Conservation (phyloP, 2,888 invertebrate genomes). For the Diarsia dahlii region DNA sequence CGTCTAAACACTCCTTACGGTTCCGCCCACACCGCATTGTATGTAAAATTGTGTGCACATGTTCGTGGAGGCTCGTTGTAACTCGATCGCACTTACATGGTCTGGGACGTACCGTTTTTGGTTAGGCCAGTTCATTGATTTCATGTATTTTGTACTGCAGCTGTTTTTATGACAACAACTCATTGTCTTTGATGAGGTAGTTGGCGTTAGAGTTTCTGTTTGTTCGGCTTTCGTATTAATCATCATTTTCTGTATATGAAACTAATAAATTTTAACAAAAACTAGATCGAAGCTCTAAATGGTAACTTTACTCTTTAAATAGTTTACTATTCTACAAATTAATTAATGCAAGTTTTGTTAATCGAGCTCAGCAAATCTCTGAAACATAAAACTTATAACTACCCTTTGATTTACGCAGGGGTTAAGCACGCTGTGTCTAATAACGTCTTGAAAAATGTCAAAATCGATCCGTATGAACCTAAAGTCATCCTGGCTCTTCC, state of each 20-base stretch:
- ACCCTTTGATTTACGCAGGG: background rate
- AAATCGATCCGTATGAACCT: constrained; percentile 8
- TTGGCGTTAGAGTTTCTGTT: background rate
- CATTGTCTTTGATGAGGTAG: constrained; percentile 53
- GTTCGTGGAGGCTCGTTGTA: constrained; percentile 69
- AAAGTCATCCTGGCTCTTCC: constrained; percentile 46
- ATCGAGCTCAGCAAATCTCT: background rate
- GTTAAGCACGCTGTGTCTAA: background rate
- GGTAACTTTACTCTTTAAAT: background rate
- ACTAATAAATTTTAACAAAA: background rate
- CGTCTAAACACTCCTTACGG: constrained; percentile 58
- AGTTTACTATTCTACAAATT: background rate
- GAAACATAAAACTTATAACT: background rate
- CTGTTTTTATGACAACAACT: constrained; percentile 52
- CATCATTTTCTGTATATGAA: too few relatives aligned
- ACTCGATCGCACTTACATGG: constrained; percentile 81
- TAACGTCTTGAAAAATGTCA: constrained; percentile 9
- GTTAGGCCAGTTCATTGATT: constrained; percentile 71
- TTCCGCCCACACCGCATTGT: constrained; percentile 86
- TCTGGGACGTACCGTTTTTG: constrained; percentile 83
- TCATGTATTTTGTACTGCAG: constrained; percentile 53
- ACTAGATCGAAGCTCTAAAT: background rate
- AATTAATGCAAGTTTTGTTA: background rate
- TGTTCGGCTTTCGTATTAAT: background rate
- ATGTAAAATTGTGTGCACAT: constrained; percentile 81